Evolutionary conservation across 2,113 vertebrate genomes (phyloP), one percentile per base, ranked within the genome.

Genomic region (Zosterops hypoxanthus): DNA sequence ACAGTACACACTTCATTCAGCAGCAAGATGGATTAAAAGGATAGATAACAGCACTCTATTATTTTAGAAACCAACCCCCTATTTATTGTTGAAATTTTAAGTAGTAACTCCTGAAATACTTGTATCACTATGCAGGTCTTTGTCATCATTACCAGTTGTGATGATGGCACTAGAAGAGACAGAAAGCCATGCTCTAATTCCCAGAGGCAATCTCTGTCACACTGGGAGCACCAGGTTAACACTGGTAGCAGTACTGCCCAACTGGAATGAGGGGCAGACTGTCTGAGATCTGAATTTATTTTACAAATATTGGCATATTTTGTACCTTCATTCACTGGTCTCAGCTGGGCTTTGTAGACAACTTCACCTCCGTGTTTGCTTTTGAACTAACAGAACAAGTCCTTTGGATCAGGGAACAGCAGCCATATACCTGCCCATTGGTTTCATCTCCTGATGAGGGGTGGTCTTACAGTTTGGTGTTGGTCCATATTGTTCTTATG

Each of bases 111-210:
- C 68, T 69, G 63, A 56, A 76, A 69, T 39, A 49, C 3, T 24
- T 28, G 5, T 52, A 31, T 34, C 21, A 8, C 21, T 59, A 6
- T 33, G 11, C 14, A 64, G 39, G 28, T 57, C 55, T 64, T 22
- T 82, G 34, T 36, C 47, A 8, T 36, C 31, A 24, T 72, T 73
- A 36, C 5, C n/a, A 77, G 36, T 7, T 18, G 12, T 34, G 85
- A 23, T 47, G 59, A 83, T 36, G 50, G 7, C 57, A 55, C 3
- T 1, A 34, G n/a, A 46, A 52, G 47, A 14, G 20, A 47, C 34
- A 64, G 59, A 93, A 76, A 72, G 26, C 22, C 61, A 18, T 0
- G 0, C 1, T 3, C 18, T 46, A 5, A 7, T 52, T 83, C 42
- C 59, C 3, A 2, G 60, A 31, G 47, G 31, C 52, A 41, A 46